Evolutionary conservation across 1,140 invertebrate species (phyloP), one percentile per base, ranked within the genome.

Genomic region (Lethrus apterus): DNA sequence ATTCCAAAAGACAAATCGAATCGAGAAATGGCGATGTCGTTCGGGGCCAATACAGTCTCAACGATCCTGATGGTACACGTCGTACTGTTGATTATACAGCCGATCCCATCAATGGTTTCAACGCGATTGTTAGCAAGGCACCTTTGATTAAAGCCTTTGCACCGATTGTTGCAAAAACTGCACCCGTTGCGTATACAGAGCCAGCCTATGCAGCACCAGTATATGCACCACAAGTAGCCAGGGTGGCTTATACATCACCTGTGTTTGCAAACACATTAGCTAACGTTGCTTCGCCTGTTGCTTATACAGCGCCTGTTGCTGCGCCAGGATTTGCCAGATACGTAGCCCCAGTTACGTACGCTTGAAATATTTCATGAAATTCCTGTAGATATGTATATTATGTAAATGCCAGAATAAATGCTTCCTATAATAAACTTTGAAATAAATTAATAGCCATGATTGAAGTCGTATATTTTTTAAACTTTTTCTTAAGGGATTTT

Each of bases 1-100:
- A 78, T 53, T 69, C 70, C 52, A 77, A 79, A 61, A 72, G 69
- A 50, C 74, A 77, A 60, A 65, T 73, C 40, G 75, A 78, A 62
- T 69, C 66, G 14, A 65, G 75, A 2, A 66, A 70, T 40, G 80
- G 80, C 8, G 79, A 81, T 57, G 71, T 80, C 11, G 80, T 81
- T 5, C 73, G 79, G 57, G 80, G 80, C 23, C 72, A 73, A 35
- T 81, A 81, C 65, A 78, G 74, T 2, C 59, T 81, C 8, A 69
- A 77, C 17, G 79, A 82, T 48, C 75, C 79, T 73, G 79, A 47
- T 70, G 72, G 36, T 78, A 80, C 65, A 75, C 21, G 76, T 80
- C 51, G 72, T 78, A 3, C 76, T 79, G 76, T 79, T 2, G 76
- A 78, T 51, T 80, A 81, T 62, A 77, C 76, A 3, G 76, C 76